Evolutionary conservation across 2,113 vertebrate genomes (phyloP).

Genomic region (Coregonus clupeaformis): DNA sequence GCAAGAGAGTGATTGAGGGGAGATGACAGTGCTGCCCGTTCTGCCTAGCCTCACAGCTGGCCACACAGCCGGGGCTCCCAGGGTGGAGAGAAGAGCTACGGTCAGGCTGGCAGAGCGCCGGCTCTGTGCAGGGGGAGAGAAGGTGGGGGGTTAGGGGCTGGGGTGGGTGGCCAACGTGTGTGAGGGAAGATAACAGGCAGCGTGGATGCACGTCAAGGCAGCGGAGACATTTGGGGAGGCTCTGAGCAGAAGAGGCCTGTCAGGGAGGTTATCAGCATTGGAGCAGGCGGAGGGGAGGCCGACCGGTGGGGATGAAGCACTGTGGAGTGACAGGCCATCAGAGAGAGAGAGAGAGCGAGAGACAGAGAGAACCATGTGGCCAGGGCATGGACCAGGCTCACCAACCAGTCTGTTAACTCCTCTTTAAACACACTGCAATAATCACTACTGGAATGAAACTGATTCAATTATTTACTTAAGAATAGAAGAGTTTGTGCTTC

Average conservation of each 20-base stretch:
- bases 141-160: constrained; percentile 21
- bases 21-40: constrained; percentile 37
- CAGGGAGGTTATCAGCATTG: constrained; percentile 66
- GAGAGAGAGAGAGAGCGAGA: no score
- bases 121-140: no score
- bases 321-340: constrained; percentile 21
- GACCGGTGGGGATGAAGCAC: constrained; percentile 15
- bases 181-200: constrained; percentile 64
- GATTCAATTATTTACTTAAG: constrained; percentile 63
- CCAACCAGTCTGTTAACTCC: background rate
- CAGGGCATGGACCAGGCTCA: no score
- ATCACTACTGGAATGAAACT: constrained; percentile 31
- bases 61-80: constrained; percentile 16
- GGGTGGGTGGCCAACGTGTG: constrained; percentile 68
- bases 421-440: constrained; percentile 21
- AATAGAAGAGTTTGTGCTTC: constrained; percentile 48
- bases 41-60: constrained; percentile 27
- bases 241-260: constrained; percentile 65
- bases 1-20: constrained; percentile 29
- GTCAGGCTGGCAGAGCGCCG: constrained; percentile 2
- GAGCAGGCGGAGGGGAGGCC: constrained; percentile 40
- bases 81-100: constrained; percentile 20
- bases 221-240: constrained; percentile 50
- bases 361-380: constrained; percentile 6
- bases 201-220: constrained; percentile 43